Evolutionary conservation across 2,888 invertebrate species (phyloP), one percentile per base, ranked within the genome.

Genomic region (Microplitis deprimator): DNA sequence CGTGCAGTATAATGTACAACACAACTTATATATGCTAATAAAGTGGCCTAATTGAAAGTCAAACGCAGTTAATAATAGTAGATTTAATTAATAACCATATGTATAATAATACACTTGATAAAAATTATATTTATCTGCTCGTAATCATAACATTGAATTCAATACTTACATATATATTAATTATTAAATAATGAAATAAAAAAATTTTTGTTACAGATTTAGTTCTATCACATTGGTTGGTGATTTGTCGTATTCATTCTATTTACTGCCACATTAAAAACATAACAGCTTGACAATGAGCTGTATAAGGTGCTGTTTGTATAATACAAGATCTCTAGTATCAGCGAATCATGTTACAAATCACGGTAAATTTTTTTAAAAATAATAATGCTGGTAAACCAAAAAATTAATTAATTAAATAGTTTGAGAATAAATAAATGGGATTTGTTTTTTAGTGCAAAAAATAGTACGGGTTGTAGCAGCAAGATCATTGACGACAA

Each of bases 291-390:
- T 67, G 10, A 50, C 67, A 80, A 89, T 90, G 89, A 90, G 89
- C 81, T 87, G 89, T 68, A 89, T 89, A 70, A 88, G 89, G 73
- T 89, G 89, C 79, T 90, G 90, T 79, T 82, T 89, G 79, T 85
- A 89, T 75, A 85, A 86, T 75, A 89, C 87, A 13, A 86, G 87
- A 62, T 88, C 89, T 76, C 80, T 90, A 79, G 89, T 87, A 72
- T 84, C 88, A 8, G 85, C 88, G 8, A 88, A 85, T 83, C 87
- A 89, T 79, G 86, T 89, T 62, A 83, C 85, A 65, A 88, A 87
- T 82, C 87, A 89, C 80, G 88, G 89, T 90, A 75, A 87, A 85
- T 81, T 29, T 8, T 69, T 39, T 29, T 50, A 10, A 50, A 8
- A 50, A 50, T 8, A 50, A 50, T 50, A 13, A 64, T 39, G 73